Evolutionary conservation across 1,140 invertebrate species (phyloP).

Genomic region (Stegodyphus mimosarum): DNA sequence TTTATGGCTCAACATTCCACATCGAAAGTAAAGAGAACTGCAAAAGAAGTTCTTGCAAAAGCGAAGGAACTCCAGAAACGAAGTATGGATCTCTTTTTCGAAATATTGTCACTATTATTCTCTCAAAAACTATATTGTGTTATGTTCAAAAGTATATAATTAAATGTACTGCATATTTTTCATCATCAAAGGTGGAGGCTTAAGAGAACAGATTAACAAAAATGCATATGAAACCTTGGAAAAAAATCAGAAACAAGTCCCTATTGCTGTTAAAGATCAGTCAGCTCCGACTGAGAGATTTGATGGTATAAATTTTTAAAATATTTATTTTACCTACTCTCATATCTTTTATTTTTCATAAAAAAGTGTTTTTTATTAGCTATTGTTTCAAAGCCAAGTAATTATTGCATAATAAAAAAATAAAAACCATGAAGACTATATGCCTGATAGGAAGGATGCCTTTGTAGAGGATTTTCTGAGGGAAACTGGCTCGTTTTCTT

Average conservation of each 20-base stretch:
- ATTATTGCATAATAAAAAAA: no score
- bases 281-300: slow-evolving; percentile 73
- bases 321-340: no score
- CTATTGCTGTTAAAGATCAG: slow-evolving; percentile 71
- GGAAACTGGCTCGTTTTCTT: no score
- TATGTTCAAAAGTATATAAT: not conserved
- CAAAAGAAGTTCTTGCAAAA: slow-evolving; percentile 94
- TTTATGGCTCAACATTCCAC: slow-evolving; percentile 91
- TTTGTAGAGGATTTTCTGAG: no score
- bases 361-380: no score
- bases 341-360: no score
- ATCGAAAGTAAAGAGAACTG: slow-evolving; percentile 71
- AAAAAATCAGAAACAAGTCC: slow-evolving; percentile 80
- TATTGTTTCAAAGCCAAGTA: no score
- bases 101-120: not conserved
- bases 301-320: slow-evolving; percentile 66
- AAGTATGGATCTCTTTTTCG: slow-evolving; percentile 67
- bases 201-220: slow-evolving; percentile 86
- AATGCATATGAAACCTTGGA: slow-evolving; percentile 92
- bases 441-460: no score
- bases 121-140: not conserved
- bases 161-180: not conserved
- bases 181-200: slow-evolving; percentile 67
- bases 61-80: slow-evolving; percentile 94
- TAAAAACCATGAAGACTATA: no score